Conservation (phyloP, 1,140 invertebrate genomes). For the Brachionus sp. region DNA sequence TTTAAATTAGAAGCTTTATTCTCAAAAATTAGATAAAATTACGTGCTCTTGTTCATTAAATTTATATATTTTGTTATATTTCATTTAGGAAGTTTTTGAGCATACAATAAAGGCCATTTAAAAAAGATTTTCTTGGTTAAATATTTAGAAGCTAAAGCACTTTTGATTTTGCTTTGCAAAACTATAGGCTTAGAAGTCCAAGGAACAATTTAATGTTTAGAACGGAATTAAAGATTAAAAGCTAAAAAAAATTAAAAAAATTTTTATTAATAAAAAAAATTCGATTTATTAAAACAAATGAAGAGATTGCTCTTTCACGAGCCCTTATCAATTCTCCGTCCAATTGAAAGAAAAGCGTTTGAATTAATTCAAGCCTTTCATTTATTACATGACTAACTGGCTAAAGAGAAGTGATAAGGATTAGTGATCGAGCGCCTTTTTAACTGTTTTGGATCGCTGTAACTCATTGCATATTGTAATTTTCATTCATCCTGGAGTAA, state of each 20-base stretch:
- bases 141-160: too few relatives aligned
- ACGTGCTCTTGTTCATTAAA: too few relatives aligned
- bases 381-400: constrained; percentile 40
- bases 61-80: too few relatives aligned
- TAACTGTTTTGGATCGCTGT: not conserved
- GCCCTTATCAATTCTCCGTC: constrained; percentile 47
- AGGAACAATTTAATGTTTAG: too few relatives aligned
- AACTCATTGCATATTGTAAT: not conserved
- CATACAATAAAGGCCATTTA: too few relatives aligned
- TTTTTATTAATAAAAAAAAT: not conserved
- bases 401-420: constrained; percentile 45
- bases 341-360: not conserved
- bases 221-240: not conserved
- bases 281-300: not conserved
- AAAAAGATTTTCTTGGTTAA: too few relatives aligned
- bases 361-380: not conserved
- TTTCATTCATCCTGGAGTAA: not conserved
- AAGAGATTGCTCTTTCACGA: not conserved
- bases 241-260: not conserved
- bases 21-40: too few relatives aligned
- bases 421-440: not conserved
- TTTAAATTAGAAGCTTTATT: too few relatives aligned
- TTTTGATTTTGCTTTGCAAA: too few relatives aligned
- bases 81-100: too few relatives aligned
- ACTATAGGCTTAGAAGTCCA: too few relatives aligned